Evolutionary conservation across 2,888 invertebrate species (phyloP).

Genomic region (Hydroisotoma schaefferi): DNA sequence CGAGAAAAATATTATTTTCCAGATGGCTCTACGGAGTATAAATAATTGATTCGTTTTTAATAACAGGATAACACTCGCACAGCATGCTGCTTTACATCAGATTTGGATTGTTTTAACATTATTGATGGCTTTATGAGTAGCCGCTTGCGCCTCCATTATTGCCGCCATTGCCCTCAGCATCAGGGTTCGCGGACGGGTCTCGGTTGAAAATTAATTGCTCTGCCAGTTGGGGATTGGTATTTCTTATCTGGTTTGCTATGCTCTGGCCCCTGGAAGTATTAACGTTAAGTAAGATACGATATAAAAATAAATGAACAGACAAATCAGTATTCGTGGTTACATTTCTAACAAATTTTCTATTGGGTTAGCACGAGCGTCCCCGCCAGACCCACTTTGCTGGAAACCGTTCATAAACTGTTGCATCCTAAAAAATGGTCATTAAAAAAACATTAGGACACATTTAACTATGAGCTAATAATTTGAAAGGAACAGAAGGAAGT

Average conservation of each 20-base stretch:
- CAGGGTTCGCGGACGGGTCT: not conserved
- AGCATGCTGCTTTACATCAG: too few species aligned
- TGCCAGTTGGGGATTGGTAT: conserved; percentile 75
- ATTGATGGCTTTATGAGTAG: not conserved
- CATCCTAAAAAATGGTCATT: conserved; percentile 34
- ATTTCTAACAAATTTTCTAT: conserved; percentile 45
- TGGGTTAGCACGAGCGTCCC: conserved; percentile 14
- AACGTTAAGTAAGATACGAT: conserved; percentile 7
- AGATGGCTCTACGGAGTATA: too few species aligned
- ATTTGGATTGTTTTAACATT: too few species aligned
- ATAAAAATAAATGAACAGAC: not conserved
- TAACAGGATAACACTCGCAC: too few species aligned
- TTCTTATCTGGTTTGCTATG: conserved; percentile 76
- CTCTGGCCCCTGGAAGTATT: conserved; percentile 69
- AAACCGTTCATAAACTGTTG: conserved; percentile 41
- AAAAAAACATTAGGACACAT: not conserved
- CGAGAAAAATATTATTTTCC: too few species aligned
- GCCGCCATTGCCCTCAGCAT: conserved; percentile 55
- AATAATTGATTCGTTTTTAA: too few species aligned
- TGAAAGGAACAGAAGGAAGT: not conserved
- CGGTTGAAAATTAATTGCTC: conserved; percentile 62
- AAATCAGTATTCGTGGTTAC: conserved; percentile 20
- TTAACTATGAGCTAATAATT: not conserved
- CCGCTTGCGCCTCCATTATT: conserved; percentile 20
- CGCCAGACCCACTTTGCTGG: conserved; percentile 12